These are phyloP conservation scores for Apoderus coryli DNA, from an alignment of 2,888 invertebrate species.

Conservation along the genomic window DNA sequence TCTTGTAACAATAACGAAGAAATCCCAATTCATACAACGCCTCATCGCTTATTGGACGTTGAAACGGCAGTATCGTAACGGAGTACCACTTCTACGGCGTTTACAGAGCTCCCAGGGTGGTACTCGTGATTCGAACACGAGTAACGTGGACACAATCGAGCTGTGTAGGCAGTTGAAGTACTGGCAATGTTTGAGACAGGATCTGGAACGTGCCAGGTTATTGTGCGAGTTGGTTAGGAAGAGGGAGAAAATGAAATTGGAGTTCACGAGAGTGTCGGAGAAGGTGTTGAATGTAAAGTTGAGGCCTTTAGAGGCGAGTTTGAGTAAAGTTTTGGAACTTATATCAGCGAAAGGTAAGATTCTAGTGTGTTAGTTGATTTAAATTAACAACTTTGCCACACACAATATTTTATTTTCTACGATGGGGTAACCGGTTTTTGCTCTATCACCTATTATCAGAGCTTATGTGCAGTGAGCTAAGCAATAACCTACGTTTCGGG, in stretches of 20 bases:
- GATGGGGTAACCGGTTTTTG: no score
- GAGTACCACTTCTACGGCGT: constrained; percentile 82
- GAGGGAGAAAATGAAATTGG: constrained; percentile 86
- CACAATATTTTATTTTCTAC: no score
- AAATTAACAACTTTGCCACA: no score
- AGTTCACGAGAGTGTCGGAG: constrained; percentile 65
- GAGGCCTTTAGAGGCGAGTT: constrained; percentile 66
- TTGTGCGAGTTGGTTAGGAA: constrained; percentile 91
- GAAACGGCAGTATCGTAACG: constrained; percentile 87
- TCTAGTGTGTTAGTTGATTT: no score
- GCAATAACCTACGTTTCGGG: no score
- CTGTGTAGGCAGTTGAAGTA: constrained; percentile 79
- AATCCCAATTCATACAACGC: constrained; percentile 74
- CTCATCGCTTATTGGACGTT: constrained; percentile 95
- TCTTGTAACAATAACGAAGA: constrained; percentile 55
- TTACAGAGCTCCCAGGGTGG: constrained; percentile 47
- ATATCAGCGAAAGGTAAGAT: constrained; percentile 65
- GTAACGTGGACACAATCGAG: constrained; percentile 48
- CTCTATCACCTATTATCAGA: no score
- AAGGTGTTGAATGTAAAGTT: constrained; percentile 68
- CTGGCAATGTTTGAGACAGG: constrained; percentile 87
- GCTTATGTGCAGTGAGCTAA: no score
- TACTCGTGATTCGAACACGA: constrained; percentile 26
- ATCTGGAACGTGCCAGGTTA: constrained; percentile 77
- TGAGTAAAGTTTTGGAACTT: constrained; percentile 61